phyloP scores from a whole-genome alignment of 2,113 vertebrate genomes.

The Barbus barbus region DNA sequence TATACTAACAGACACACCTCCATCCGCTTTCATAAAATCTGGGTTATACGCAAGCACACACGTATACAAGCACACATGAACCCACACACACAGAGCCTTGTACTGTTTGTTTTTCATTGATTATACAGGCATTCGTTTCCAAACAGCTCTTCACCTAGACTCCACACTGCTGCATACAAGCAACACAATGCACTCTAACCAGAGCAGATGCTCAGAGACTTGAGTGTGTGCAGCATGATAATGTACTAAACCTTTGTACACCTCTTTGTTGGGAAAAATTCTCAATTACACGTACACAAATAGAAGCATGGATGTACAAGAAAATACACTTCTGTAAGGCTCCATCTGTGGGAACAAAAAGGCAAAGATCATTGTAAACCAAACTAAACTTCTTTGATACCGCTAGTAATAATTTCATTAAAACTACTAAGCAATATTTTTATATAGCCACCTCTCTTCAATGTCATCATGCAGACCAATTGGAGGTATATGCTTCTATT shows the following conservation, averaged over 20 bases:
- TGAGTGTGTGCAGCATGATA: constrained; percentile 26
- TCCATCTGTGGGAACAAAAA: not conserved
- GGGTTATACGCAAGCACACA: not conserved
- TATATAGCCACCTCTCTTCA: not conserved
- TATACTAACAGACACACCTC: constrained; percentile 2
- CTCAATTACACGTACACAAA: constrained; percentile 25
- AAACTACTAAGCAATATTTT: not conserved
- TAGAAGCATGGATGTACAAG: not conserved
- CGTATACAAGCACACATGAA: not conserved
- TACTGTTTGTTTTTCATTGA: constrained; percentile 34
- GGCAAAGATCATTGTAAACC: not conserved
- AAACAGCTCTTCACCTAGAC: constrained; percentile 6
- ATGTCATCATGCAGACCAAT: not conserved
- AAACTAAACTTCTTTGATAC: not conserved
- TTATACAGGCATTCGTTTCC: constrained; percentile 6
- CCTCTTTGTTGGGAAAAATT: constrained; percentile 7
- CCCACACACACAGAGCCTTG: not conserved
- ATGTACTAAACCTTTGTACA: constrained; percentile 21
- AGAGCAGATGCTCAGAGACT: constrained; percentile 14
- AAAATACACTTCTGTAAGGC: not conserved
- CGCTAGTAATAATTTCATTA: not conserved
- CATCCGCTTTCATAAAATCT: constrained; percentile 20
- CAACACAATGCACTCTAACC: constrained; percentile 24
- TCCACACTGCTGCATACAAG: constrained; percentile 8
- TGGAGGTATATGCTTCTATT: not conserved